Percentiles rank a stretch among this genome's conserved stretches.
phyloP scores from a whole-genome alignment of 2,113 vertebrate genomes.

The Passerina amoena region DNA sequence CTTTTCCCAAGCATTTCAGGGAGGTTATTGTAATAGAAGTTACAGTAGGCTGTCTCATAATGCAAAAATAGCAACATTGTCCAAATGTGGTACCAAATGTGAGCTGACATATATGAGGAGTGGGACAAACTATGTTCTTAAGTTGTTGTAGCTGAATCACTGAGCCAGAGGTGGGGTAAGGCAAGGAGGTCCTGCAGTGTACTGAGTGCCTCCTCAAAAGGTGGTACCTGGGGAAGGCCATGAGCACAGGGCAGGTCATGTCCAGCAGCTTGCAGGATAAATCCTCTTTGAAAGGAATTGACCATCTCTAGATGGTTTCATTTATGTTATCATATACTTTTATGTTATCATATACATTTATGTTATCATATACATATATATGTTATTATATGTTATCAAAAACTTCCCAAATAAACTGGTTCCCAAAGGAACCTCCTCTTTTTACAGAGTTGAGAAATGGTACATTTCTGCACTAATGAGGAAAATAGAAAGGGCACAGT shows the following conservation, averaged over 20 bases:
- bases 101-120: not conserved
- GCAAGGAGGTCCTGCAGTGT: not conserved
- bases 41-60: not conserved
- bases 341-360: too few relatives aligned
- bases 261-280: not conserved
- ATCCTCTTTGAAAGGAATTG: not conserved
- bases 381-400: not conserved
- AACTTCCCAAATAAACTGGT: not conserved
- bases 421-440: not conserved
- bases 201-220: not conserved
- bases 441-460: not conserved
- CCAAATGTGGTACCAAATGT: not conserved
- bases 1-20: not conserved
- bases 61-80: not conserved
- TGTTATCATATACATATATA: too few relatives aligned
- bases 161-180: not conserved
- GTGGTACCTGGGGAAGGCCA: fast-evolving
- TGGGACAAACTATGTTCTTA: not conserved
- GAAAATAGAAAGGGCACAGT: not conserved
- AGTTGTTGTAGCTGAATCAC: not conserved
- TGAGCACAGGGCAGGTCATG: not conserved
- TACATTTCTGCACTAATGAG: not conserved
- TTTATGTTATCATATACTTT: not conserved
- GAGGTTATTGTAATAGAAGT: not conserved
- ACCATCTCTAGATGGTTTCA: not conserved